phyloP scores from a whole-genome alignment of 2,797 vertebrate genomes.

The Dicrostonyx torquatus region DNA sequence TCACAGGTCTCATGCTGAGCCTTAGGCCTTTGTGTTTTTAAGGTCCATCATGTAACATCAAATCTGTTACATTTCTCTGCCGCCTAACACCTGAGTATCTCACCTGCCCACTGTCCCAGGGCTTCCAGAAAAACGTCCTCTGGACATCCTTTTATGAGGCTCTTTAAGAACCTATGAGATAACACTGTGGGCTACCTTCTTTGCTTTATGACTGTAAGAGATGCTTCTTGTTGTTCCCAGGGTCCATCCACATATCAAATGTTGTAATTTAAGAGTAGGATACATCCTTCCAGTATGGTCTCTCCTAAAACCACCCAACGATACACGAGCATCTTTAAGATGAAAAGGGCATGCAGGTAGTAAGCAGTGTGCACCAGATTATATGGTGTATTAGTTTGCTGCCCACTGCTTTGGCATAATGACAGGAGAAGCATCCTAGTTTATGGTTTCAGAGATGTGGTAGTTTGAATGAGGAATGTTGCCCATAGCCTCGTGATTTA shows the following conservation, averaged over 20 bases:
- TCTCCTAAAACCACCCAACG: background rate
- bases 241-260: background rate
- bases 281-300: background rate
- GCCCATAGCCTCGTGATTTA: background rate
- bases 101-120: background rate
- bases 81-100: background rate
- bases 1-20: background rate
- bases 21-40: background rate
- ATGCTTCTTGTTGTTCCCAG: background rate
- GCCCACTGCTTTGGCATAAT: background rate
- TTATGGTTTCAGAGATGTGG: background rate
- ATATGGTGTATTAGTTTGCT: background rate
- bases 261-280: background rate
- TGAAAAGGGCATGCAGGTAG: background rate
- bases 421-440: background rate
- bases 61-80: background rate
- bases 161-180: background rate
- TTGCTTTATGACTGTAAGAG: background rate
- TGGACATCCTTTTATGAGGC: background rate
- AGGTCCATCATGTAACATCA: rapidly evolving
- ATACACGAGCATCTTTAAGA: background rate
- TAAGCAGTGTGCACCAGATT: background rate
- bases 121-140: background rate
- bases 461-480: background rate
- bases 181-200: background rate